These are phyloP conservation scores for Zygaena filipendulae DNA, from an alignment of 2,888 invertebrate species.

Conservation along the genomic window DNA sequence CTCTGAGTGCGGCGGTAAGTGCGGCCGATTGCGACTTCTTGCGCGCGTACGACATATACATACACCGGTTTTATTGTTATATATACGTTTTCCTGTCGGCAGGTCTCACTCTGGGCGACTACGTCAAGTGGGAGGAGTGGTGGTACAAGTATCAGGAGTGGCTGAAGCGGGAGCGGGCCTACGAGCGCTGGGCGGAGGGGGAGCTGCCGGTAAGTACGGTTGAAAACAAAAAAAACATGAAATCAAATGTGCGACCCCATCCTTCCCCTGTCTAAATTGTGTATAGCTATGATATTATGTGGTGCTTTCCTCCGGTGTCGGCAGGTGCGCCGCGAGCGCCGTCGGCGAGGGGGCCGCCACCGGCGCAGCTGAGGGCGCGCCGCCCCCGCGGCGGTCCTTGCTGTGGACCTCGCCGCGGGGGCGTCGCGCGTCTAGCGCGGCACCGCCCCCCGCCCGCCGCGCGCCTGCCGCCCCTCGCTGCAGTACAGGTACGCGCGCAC, in stretches of 20 bases:
- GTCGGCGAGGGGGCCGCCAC: conserved; percentile 39
- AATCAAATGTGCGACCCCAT: no score
- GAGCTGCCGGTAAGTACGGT: conserved; percentile 25
- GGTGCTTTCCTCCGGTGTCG: no score
- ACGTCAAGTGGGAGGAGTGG: conserved; percentile 95
- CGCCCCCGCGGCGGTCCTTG: conserved; percentile 60
- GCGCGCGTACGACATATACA: no score
- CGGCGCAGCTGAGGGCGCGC: conserved; percentile 59
- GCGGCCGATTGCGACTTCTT: no score
- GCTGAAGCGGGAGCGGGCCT: conserved; percentile 84
- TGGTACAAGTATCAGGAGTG: conserved; percentile 95
- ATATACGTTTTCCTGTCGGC: conserved; percentile 11
- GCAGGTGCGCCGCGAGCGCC: conserved; percentile 41
- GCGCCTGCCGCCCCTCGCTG: conserved; percentile 6
- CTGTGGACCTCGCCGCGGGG: conserved; percentile 56
- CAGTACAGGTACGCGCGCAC: not conserved
- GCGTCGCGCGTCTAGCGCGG: conserved; percentile 30
- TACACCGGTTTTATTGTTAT: not conserved
- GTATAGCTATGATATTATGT: no score
- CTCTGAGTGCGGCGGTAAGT: no score
- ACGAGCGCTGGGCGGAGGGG: conserved; percentile 75
- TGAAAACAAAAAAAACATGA: no score
- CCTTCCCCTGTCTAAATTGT: no score
- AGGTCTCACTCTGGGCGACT: conserved; percentile 79
- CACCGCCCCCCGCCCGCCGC: conserved; percentile 5